Evolutionary conservation across 2,888 invertebrate species (phyloP), one percentile per base, ranked within the genome.

Genomic region (Drosophila buzzatii): DNA sequence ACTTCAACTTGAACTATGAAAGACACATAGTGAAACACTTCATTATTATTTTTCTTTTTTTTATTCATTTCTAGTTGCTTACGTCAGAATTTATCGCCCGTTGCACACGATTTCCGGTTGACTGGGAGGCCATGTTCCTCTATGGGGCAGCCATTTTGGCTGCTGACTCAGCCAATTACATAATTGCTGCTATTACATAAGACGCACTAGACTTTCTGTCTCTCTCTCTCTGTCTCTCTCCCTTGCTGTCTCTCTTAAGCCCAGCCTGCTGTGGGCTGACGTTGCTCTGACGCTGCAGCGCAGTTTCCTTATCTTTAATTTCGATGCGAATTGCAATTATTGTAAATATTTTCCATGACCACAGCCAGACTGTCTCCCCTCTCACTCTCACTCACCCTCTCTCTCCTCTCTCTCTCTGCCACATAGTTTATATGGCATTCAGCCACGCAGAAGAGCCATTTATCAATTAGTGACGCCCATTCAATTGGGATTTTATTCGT

Each of bases 401-500:
- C 8, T 4, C 23, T 31, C 18, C 39, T 39, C 42, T 39, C 42
- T 53, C 53, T 2, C 18, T n/a, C 39, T 16, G 18, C 16, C 23
- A 18, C 23, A 23, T 9, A 23, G 9, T 55, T 12, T 51, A 65
- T 74, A 81, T 85, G 53, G 70, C 23, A 65, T 18, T 33, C 60
- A 76, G 60, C 79, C 84, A 84, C 84, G 84, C 86, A 86, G 71
- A 53, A 74, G 61, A 62, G 71, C 73, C 77, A 85, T 85, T 90
- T 89, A 87, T 87, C 87, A 87, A 87, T 87, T 87, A 89, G 87
- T 73, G 70, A 90, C 88, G 90, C 79, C 72, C 84, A 90, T 90
- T 90, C 69, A 74, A 79, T 73, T 58, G 60, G 73, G 75, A 81
- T 68, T 72, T 68, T 57, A 53, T 23, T 39, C 33, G 53, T 42